Conservation (phyloP, 64 coral and sea anemone genomes). For the Montipora capricornis region DNA sequence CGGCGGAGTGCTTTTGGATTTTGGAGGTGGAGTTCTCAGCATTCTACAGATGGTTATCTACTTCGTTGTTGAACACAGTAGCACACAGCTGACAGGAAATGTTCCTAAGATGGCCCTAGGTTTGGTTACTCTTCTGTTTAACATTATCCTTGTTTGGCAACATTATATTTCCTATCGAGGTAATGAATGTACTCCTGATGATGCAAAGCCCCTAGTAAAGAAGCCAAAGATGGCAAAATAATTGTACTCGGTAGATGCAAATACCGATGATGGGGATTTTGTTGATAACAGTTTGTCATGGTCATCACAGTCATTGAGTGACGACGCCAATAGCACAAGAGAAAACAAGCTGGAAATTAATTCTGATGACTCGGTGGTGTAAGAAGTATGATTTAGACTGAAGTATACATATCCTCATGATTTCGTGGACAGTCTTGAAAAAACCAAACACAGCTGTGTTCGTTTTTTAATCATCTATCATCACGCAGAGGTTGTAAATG, state of each 20-base stretch:
- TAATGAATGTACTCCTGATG: slow-evolving; percentile 32
- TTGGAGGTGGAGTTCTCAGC: slow-evolving; percentile 84
- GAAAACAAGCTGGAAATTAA: not conserved
- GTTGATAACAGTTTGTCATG: slow-evolving; percentile 8
- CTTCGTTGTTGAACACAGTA: slow-evolving; percentile 83
- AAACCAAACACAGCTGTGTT: no score
- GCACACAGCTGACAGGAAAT: slow-evolving; percentile 80
- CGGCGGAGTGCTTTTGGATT: slow-evolving; percentile 89
- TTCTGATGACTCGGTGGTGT: slow-evolving; percentile 29
- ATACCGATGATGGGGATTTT: slow-evolving; percentile 56
- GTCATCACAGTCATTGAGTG: not conserved
- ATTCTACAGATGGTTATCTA: slow-evolving; percentile 87
- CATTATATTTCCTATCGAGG: slow-evolving; percentile 87
- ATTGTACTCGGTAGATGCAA: slow-evolving; percentile 56
- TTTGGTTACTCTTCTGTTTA: slow-evolving; percentile 77
- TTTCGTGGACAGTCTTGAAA: not conserved
- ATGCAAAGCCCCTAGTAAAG: slow-evolving; percentile 49
- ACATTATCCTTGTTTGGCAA: slow-evolving; percentile 81
- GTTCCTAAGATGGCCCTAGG: slow-evolving; percentile 87
- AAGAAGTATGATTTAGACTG: not conserved
- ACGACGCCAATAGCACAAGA: not conserved
- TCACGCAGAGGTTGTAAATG: no score
- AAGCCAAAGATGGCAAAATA: slow-evolving; percentile 13
- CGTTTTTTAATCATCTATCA: no score
- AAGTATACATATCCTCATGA: not conserved